Conservation (phyloP, 2,888 invertebrate genomes). For the Rhagium mordax region DNA sequence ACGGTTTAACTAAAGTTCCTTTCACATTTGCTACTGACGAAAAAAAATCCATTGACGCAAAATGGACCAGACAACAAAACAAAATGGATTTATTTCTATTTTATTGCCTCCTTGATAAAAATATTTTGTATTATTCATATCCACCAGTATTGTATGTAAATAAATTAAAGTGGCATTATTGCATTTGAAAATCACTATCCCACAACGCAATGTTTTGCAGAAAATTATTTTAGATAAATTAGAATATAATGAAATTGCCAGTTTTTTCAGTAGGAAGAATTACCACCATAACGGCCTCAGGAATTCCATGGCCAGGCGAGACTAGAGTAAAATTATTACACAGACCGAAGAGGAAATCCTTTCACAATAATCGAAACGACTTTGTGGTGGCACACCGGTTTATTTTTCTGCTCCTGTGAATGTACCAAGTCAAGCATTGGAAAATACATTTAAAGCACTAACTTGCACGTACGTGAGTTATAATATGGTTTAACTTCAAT, state of each 20-base stretch:
- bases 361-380: neutral
- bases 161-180: neutral
- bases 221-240: neutral
- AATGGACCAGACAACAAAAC: neutral
- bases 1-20: neutral
- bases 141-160: neutral
- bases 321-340: neutral
- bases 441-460: too few relatives aligned
- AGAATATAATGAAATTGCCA: neutral
- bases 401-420: too few relatives aligned
- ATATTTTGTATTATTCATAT: neutral
- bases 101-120: neutral
- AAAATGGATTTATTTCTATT: neutral
- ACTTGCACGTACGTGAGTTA: too few relatives aligned
- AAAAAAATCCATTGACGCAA: slow-evolving; percentile 8
- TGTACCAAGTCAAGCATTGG: too few relatives aligned
- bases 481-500: too few relatives aligned
- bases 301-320: slow-evolving; percentile 1
- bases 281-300: slow-evolving; percentile 5
- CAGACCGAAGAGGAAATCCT: neutral
- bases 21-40: neutral
- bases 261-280: slow-evolving; percentile 10
- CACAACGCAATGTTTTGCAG: neutral
- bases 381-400: too few relatives aligned
- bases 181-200: neutral